phyloP scores from a whole-genome alignment of 1,140 invertebrate genomes.

The Melanaphis sacchari region DNA sequence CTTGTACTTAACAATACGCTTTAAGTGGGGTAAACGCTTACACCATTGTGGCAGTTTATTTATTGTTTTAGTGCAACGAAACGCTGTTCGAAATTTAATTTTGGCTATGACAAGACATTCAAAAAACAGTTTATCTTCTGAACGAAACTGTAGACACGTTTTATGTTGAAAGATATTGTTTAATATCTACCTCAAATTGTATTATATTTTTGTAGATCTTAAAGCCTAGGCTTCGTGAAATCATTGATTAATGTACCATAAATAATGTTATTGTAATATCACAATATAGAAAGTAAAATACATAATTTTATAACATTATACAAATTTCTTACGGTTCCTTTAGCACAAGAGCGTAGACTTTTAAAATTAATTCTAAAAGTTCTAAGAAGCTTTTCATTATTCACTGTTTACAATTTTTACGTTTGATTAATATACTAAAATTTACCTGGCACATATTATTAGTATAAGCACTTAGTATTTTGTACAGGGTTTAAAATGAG shows the following conservation, averaged over 20 bases:
- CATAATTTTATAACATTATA: background rate
- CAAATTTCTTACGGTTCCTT: background rate
- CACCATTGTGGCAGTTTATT: background rate
- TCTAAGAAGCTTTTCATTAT: background rate
- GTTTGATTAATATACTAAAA: background rate
- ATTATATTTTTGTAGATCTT: background rate
- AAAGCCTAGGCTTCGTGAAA: background rate
- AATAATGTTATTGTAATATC: background rate
- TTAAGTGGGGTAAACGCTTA: background rate
- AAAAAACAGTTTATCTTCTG: background rate
- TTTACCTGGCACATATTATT: background rate
- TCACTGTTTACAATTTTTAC: background rate
- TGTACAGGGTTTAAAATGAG: background rate
- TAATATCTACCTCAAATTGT: background rate
- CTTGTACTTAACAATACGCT: slow-evolving; percentile 7
- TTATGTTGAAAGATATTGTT: background rate
- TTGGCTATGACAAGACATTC: background rate
- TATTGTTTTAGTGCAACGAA: background rate
- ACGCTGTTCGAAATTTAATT: background rate
- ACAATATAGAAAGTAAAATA: background rate
- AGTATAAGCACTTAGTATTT: slow-evolving; percentile 1
- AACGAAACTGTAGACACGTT: background rate
- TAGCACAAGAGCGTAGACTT: background rate
- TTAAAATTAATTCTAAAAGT: background rate
- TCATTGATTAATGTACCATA: background rate